Conservation (phyloP, 2,797 vertebrate genomes). For the Lithobates sylvaticus region DNA sequence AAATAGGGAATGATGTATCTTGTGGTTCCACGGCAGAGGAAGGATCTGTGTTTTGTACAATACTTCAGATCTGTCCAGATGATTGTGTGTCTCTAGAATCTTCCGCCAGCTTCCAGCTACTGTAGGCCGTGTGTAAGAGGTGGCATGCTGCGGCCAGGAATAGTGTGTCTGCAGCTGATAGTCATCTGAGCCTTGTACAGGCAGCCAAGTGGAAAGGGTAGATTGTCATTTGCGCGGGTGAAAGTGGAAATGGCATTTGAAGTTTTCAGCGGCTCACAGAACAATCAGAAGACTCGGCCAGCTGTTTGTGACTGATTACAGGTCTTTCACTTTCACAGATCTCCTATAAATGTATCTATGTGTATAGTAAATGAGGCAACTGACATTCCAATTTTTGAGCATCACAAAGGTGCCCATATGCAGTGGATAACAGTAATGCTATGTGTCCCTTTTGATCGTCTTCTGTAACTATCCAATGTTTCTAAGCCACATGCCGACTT, state of each 20-base stretch:
- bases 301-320: not conserved
- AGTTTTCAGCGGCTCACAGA: not conserved
- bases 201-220: constrained; percentile 11
- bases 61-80: too few species aligned
- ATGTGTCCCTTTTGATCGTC: too few species aligned
- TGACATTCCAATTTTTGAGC: too few species aligned
- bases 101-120: not conserved
- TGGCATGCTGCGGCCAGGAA: not conserved
- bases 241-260: constrained; percentile 2
- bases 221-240: not conserved
- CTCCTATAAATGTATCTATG: too few species aligned
- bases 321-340: not conserved
- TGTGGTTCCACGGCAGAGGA: too few species aligned
- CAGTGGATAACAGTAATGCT: too few species aligned
- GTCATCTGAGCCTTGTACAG: constrained; percentile 13
- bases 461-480: too few species aligned
- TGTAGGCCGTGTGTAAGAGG: not conserved
- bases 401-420: too few species aligned
- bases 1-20: too few species aligned
- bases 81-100: not conserved
- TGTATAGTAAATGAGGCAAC: too few species aligned
- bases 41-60: too few species aligned
- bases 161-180: constrained; percentile 22
- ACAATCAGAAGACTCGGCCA: not conserved
- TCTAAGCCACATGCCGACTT: too few species aligned